Base-by-base conservation (phyloP, 1,140 invertebrate species). In the Euschistus heros region DNA sequence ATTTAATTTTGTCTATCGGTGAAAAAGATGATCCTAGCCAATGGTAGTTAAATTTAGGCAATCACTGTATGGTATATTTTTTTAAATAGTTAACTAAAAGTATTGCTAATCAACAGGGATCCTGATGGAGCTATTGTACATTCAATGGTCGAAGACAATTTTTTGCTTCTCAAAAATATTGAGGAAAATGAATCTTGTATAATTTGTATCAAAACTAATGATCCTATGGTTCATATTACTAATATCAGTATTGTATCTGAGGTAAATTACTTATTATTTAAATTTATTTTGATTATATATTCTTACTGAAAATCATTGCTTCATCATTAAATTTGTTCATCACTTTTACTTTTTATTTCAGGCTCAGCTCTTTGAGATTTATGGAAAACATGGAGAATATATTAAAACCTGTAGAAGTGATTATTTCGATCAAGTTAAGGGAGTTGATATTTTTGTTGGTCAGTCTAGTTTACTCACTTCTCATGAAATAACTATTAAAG, bases 301-400 rank as follows among this genome's bases (percentile, higher is more conserved):
- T 17, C 1, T 7, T 17, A 22, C 18, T 54, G 7, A 54, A 54
- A 54, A 22, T 54, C 20, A 2, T 50, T 50, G 27, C 7, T 30
- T 2, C 27, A 30, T 5, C 30, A 24, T 2, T 2, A 5, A 7
- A 55, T 24, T 57, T 1, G 4, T 57, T 57, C 0, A 24, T 57
- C 0, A 20, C 5, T 57, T 26, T 24, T 4, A 50, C 8, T n/a
- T 50, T 18, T 1, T n/a, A 18, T 50, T 50, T 18, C 10, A 50
- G 47, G n/a, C 47, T n/a, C 22, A 20, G n/a, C 8, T 50, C 10
- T 50, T 66, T 14, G 65, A 66, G 52, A 42, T 66, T 17, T 66
- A 66, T 50, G 65, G 65, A 18, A 30, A 42, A 27, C 44, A 61
- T 52, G 59, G 46, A 5, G 65, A 66, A 62, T 66, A 66, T 33